Percentiles rank a stretch among this genome's conserved stretches.
These are phyloP conservation scores for Tinea trinotella DNA, from an alignment of 2,888 invertebrate species.

Conservation along the genomic window DNA sequence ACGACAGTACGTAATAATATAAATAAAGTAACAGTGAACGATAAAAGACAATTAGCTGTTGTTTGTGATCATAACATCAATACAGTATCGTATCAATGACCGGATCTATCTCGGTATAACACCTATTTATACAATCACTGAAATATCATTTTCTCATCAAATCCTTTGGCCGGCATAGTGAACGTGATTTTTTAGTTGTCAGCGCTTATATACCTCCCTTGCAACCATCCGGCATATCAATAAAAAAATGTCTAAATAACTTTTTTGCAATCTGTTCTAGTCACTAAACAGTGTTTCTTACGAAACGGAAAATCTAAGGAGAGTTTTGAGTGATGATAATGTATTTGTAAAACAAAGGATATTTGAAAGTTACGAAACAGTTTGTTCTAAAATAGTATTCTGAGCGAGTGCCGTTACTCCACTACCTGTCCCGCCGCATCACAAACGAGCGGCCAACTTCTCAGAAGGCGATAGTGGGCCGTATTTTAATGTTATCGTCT, in stretches of 20 bases:
- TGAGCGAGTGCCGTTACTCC: constrained; percentile 54
- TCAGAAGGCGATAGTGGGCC: constrained; percentile 61
- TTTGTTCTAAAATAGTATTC: constrained; percentile 13
- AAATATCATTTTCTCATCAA: no score
- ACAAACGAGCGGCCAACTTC: constrained; percentile 42
- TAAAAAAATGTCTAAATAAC: neutral
- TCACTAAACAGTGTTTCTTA: no score
- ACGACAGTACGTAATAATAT: neutral
- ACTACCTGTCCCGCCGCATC: constrained; percentile 53
- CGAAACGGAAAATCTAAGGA: neutral
- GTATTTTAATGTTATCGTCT: constrained; percentile 67
- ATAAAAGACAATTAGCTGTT: constrained; percentile 17
- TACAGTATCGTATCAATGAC: neutral
- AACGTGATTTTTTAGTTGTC: no score
- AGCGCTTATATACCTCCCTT: no score
- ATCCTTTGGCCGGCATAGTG: no score
- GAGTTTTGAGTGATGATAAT: neutral
- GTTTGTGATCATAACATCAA: constrained; percentile 10
- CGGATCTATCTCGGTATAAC: neutral
- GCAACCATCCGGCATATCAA: no score
- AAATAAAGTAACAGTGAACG: neutral
- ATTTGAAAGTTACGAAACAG: constrained; percentile 14
- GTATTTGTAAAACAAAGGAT: constrained; percentile 15
- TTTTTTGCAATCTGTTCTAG: no score
- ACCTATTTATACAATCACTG: neutral